Evolutionary conservation across 2,888 invertebrate genomes (phyloP).

Genomic region (Buathra laborator): DNA sequence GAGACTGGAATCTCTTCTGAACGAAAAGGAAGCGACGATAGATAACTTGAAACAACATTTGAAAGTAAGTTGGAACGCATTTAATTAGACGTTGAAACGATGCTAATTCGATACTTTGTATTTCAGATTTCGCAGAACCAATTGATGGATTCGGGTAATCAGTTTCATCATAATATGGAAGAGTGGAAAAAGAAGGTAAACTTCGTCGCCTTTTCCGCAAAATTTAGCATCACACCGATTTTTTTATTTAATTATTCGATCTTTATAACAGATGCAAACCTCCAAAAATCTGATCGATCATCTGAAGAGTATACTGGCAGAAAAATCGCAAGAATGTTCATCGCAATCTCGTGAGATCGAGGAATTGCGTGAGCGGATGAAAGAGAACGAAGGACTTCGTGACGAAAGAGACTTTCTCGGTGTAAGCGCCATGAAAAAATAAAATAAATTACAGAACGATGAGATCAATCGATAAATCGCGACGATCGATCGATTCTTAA

Average conservation of each 20-base stretch:
- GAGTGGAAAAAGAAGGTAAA: constrained; percentile 73
- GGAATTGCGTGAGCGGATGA: constrained; percentile 66
- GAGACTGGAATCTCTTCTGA: constrained; percentile 71
- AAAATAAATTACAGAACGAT: no score
- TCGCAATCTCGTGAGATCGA: constrained; percentile 74
- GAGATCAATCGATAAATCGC: no score
- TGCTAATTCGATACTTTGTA: constrained; percentile 11
- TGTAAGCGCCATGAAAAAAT: constrained; percentile 66
- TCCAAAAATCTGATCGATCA: constrained; percentile 71
- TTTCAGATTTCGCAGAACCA: constrained; percentile 72
- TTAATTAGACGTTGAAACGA: not conserved
- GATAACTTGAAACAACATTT: constrained; percentile 65
- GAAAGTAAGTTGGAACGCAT: constrained; percentile 39
- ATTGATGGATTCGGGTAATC: constrained; percentile 66
- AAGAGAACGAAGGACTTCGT: constrained; percentile 69
- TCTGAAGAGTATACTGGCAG: constrained; percentile 72
- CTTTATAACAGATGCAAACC: constrained; percentile 69
- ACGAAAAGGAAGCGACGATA: constrained; percentile 71
- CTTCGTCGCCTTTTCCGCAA: not conserved
- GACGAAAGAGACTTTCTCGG: constrained; percentile 74
- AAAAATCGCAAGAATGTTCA: constrained; percentile 70
- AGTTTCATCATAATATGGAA: constrained; percentile 70
- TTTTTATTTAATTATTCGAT: not conserved
- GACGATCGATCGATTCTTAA: not conserved
- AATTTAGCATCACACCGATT: not conserved